Conservation (phyloP, 2,797 vertebrate species). For the Arrhamphus sclerolepis region DNA sequence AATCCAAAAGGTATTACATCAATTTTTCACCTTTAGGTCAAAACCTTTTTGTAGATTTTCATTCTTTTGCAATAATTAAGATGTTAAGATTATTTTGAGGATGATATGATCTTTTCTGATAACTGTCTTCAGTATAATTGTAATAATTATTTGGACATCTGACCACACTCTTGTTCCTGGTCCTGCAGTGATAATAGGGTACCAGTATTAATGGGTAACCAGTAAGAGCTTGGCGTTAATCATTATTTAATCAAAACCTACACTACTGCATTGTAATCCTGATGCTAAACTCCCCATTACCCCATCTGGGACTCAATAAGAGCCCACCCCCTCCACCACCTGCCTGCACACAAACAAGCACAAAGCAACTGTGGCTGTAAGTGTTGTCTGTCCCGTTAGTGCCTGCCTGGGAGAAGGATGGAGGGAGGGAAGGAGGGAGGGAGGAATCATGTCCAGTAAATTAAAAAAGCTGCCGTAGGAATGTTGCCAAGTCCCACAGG, state of each 20-base stretch:
- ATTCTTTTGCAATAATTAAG: too few relatives aligned
- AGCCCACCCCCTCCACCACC: conserved; percentile 28
- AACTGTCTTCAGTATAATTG: too few relatives aligned
- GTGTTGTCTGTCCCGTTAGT: conserved; percentile 60
- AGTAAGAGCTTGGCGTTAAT: conserved; percentile 83
- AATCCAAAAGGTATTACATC: too few relatives aligned
- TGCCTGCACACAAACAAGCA: conserved; percentile 35
- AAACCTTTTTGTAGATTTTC: too few relatives aligned
- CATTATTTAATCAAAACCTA: conserved; percentile 86
- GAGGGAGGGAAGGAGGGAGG: conserved; percentile 7
- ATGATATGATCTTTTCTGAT: too few relatives aligned
- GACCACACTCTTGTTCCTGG: neutral
- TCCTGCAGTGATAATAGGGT: conserved; percentile 19
- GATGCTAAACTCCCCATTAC: conserved; percentile 95
- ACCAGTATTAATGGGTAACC: conserved; percentile 29
- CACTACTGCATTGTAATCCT: conserved; percentile 96
- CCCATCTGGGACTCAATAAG: conserved; percentile 90
- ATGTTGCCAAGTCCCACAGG: conserved; percentile 71
- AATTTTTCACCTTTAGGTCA: too few relatives aligned
- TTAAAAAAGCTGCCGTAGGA: conserved; percentile 72
- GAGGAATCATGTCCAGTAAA: conserved; percentile 64
- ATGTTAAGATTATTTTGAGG: too few relatives aligned
- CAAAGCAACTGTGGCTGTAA: conserved; percentile 48
- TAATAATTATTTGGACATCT: neutral
- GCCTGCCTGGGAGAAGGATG: conserved; percentile 32